Percentiles rank a stretch among this genome's conserved stretches.
Evolutionary conservation across 1,140 invertebrate genomes (phyloP).

Genomic region (Papilio polytes): DNA sequence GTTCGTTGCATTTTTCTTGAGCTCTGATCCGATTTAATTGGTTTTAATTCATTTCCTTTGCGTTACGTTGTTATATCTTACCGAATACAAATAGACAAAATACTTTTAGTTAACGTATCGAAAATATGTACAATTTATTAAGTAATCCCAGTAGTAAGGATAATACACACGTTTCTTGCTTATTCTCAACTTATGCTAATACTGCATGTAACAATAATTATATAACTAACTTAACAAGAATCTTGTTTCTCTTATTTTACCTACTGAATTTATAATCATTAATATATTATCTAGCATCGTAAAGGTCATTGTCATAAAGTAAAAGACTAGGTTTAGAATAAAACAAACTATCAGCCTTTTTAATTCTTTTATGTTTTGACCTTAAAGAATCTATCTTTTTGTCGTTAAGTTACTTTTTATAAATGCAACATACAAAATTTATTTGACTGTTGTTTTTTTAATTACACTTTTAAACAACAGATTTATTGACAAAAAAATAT

Average conservation of each 20-base stretch:
- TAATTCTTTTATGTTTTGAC: background rate
- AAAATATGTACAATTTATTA: background rate
- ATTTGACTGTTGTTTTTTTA: too few species aligned
- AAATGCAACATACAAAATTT: too few species aligned
- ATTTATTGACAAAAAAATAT: too few species aligned
- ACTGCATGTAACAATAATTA: background rate
- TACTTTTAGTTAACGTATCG: too few species aligned
- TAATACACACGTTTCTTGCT: background rate
- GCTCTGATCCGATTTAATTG: background rate
- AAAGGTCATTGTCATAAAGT: constrained; percentile 10
- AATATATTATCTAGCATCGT: background rate
- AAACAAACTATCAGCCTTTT: background rate
- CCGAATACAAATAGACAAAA: too few species aligned
- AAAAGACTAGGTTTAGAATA: constrained; percentile 9
- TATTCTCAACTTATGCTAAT: background rate
- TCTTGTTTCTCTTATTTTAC: constrained; percentile 14
- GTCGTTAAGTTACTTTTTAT: background rate
- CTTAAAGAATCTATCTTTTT: constrained; percentile 1
- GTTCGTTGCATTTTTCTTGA: background rate
- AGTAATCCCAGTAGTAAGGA: background rate
- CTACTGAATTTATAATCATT: constrained; percentile 12
- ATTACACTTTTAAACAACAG: too few species aligned
- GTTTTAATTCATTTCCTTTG: background rate
- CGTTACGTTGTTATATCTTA: background rate
- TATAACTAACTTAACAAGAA: constrained; percentile 1